A percentile compares a stretch with the other conserved stretches of the same genome.
phyloP scores from a whole-genome alignment of 2,888 invertebrate genomes.

The Melangyna quadrimaculata region DNA sequence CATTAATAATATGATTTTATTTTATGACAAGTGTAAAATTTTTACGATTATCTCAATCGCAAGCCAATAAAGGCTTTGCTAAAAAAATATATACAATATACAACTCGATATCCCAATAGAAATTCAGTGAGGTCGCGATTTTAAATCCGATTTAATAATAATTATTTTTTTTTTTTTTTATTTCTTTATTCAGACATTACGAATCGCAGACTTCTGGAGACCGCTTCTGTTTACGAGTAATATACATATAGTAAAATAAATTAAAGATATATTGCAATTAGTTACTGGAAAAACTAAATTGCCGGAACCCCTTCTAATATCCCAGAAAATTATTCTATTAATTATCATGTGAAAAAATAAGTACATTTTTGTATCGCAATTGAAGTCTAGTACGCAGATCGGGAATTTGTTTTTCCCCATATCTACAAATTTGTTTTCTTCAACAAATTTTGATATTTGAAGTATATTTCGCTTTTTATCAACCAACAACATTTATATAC shows the following conservation, averaged over 20 bases:
- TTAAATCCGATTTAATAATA: neutral
- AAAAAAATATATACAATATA: neutral
- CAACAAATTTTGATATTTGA: no score
- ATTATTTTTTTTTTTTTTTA: neutral
- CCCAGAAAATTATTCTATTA: no score
- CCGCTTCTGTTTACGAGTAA: neutral
- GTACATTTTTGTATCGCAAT: no score
- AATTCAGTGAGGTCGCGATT: neutral
- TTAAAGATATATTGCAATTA: neutral
- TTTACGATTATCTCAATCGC: neutral
- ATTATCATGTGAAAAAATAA: no score
- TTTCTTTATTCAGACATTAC: neutral
- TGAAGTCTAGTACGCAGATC: no score
- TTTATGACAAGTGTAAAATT: neutral
- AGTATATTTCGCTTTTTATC: no score
- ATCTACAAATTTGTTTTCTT: no score
- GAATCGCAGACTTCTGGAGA: neutral
- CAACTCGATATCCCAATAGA: neutral
- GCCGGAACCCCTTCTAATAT: no score
- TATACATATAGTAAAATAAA: neutral
- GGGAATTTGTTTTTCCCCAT: no score
- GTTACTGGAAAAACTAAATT: neutral
- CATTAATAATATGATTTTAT: slow-evolving; percentile 1
- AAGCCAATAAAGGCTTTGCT: neutral
- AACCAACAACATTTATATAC: no score